These are phyloP conservation scores for Cherax destructor DNA, from an alignment of 1,140 invertebrate genomes.

Conservation along the genomic window DNA sequence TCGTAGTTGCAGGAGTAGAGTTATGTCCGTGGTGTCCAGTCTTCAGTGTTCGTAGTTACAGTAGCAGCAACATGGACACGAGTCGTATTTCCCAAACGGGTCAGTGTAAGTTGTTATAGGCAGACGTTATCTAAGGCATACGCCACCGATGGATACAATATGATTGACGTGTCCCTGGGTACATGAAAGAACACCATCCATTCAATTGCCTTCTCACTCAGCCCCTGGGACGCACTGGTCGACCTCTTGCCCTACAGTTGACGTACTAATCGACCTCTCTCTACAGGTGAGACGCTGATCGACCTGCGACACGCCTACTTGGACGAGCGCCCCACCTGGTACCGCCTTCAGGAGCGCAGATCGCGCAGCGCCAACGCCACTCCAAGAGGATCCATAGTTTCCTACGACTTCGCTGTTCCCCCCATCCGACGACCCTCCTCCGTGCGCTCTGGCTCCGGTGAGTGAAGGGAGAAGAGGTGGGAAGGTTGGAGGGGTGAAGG, in stretches of 20 bases:
- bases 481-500: not conserved
- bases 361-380: constrained; percentile 84
- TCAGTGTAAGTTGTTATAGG: no score
- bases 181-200: no score
- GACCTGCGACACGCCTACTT: constrained; percentile 88
- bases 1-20: no score
- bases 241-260: not conserved
- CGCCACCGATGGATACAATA: no score
- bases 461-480: not conserved
- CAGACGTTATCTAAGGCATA: no score
- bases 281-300: constrained; percentile 83
- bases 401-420: constrained; percentile 65
- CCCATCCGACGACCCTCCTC: constrained; percentile 66
- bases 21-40: no score
- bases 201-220: no score
- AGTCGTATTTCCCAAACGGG: no score
- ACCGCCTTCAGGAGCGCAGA: constrained; percentile 87
- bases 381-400: constrained; percentile 84
- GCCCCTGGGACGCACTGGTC: no score
- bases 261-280: not conserved
- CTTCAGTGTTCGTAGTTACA: no score
- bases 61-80: no score
- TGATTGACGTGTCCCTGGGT: no score
- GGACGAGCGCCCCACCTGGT: constrained; percentile 90
- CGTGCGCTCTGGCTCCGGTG: constrained; percentile 69